Conservation (phyloP, 2,113 vertebrate genomes). For the Pseudopipra pipra region DNA sequence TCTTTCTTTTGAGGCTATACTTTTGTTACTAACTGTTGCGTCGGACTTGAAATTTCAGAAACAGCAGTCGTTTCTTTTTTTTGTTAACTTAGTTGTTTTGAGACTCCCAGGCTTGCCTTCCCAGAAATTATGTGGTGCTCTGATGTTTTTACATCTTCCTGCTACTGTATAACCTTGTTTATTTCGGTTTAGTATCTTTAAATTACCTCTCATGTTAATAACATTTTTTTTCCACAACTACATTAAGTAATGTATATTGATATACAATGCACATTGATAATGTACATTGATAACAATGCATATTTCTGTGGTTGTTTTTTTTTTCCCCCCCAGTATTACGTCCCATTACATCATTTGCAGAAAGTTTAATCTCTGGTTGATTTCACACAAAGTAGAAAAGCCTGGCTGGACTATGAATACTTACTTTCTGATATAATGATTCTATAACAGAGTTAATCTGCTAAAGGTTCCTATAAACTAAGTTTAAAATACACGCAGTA, state of each 20-base stretch:
- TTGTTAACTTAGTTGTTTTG: slow-evolving; percentile 10
- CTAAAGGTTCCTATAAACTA: background rate
- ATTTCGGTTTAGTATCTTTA: background rate
- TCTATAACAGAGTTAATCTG: background rate
- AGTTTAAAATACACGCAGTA: background rate
- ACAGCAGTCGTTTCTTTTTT: background rate
- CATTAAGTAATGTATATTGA: no score
- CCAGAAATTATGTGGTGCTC: background rate
- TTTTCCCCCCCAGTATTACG: background rate
- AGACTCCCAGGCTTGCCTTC: background rate
- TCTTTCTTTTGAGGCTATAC: background rate
- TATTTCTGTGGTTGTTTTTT: background rate
- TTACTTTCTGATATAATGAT: background rate
- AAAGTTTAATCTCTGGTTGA: background rate
- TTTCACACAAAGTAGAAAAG: background rate
- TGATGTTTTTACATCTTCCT: background rate
- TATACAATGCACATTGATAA: no score
- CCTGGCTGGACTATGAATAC: background rate
- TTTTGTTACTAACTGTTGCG: background rate
- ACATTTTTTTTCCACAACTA: no score
- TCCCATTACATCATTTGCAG: background rate
- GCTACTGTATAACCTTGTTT: background rate
- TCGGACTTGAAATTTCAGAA: slow-evolving; percentile 10
- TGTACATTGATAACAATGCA: background rate
- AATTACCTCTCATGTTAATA: no score